Evolutionary conservation across 2,113 vertebrate genomes (phyloP).

Genomic region (Motacilla tschutschensis): DNA sequence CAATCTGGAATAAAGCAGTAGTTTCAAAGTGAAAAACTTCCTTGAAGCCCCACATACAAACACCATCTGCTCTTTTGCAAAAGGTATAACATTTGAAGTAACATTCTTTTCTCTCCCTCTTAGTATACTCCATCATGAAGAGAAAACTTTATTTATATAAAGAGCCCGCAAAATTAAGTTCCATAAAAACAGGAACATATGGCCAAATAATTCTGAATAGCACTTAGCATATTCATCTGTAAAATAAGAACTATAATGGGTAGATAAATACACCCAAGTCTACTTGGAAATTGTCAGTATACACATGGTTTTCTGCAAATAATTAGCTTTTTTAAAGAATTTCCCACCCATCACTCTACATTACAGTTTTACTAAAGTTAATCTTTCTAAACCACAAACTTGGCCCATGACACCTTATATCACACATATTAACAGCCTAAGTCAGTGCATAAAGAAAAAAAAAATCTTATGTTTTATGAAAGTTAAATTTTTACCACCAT

Average conservation of each 20-base stretch:
- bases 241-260: slow-evolving; percentile 40
- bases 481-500: background rate
- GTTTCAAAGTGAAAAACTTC: slow-evolving; percentile 38
- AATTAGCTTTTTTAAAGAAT: background rate
- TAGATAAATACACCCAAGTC: slow-evolving; percentile 32
- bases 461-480: background rate
- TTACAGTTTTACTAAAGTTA: background rate
- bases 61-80: slow-evolving; percentile 43
- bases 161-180: slow-evolving; percentile 26
- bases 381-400: background rate
- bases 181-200: slow-evolving; percentile 62
- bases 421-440: background rate
- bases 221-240: slow-evolving; percentile 50
- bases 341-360: background rate
- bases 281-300: slow-evolving; percentile 35
- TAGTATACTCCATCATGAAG: background rate
- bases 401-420: background rate
- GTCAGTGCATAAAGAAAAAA: background rate
- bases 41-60: slow-evolving; percentile 28
- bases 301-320: slow-evolving; percentile 21
- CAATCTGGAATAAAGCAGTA: background rate
- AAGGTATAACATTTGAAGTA: slow-evolving; percentile 43
- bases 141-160: slow-evolving; percentile 41
- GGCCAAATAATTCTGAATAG: slow-evolving; percentile 45
- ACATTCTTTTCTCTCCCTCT: background rate